These are phyloP conservation scores for Coremacera marginata DNA, from an alignment of 2,888 invertebrate species.

Conservation along the genomic window DNA sequence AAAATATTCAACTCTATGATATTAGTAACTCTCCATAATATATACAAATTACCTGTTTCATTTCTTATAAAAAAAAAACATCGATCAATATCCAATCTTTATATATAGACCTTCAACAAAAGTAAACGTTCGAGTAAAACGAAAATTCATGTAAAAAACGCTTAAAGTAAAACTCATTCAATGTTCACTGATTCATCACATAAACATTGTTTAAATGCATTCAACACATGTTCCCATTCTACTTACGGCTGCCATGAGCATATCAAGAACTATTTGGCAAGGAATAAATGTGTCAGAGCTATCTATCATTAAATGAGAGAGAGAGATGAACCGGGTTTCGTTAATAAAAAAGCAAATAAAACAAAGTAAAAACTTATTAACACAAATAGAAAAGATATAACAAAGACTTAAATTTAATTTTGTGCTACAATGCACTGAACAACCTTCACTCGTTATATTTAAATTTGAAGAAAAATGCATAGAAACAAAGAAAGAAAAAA, in stretches of 20 bases:
- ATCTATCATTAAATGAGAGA: neutral
- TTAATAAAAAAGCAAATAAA: conserved; percentile 1
- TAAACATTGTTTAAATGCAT: neutral
- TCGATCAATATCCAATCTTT: too few species aligned
- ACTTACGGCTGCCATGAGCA: neutral
- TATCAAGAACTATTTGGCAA: neutral
- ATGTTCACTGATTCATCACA: too few species aligned
- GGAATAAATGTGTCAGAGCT: conserved; percentile 5
- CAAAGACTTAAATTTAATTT: conserved; percentile 36
- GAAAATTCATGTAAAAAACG: too few species aligned
- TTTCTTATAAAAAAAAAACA: too few species aligned
- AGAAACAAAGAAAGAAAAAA: conserved; percentile 25
- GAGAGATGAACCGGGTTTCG: neutral
- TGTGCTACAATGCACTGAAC: neutral
- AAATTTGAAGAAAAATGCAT: conserved; percentile 37
- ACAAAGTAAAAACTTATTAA: neutral
- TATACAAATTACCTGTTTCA: too few species aligned
- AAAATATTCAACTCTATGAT: too few species aligned
- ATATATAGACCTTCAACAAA: too few species aligned
- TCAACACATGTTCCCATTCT: conserved; percentile 5
- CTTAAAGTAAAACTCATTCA: too few species aligned
- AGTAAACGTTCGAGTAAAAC: too few species aligned
- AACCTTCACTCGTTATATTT: neutral
- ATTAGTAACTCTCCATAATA: too few species aligned
- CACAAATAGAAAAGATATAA: neutral